Conservation (phyloP, 2,888 invertebrate genomes). For the Scaptodrosophila latifasciaeformis region DNA sequence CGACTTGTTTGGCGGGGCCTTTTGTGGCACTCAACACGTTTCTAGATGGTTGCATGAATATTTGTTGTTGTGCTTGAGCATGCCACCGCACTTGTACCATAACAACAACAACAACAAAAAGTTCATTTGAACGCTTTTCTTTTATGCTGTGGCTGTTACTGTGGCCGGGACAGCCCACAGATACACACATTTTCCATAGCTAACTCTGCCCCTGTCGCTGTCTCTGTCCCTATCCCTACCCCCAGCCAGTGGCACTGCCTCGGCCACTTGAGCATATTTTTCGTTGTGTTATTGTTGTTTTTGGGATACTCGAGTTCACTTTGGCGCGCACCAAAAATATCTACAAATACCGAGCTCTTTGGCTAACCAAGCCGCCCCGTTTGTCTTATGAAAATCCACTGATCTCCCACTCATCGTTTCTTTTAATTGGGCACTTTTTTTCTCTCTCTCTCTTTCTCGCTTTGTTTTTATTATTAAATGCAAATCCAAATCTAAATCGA, state of each 20-base stretch:
- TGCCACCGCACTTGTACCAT: conserved; percentile 45
- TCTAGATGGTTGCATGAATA: conserved; percentile 24
- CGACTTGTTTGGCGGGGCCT: conserved; percentile 42
- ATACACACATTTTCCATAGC: conserved; percentile 28
- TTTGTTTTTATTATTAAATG: conserved; percentile 53
- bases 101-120: conserved; percentile 43
- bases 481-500: conserved; percentile 37
- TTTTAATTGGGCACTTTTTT: conserved; percentile 55
- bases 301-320: conserved; percentile 40
- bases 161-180: neutral
- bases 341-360: neutral
- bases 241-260: too few relatives aligned
- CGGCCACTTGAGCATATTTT: conserved; percentile 51
- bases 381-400: neutral
- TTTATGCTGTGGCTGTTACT: conserved; percentile 33
- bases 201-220: too few relatives aligned
- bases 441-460: neutral
- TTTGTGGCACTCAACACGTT: conserved; percentile 63
- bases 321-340: conserved; percentile 41
- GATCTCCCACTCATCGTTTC: conserved; percentile 38
- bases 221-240: too few relatives aligned
- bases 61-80: conserved; percentile 54
- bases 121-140: conserved; percentile 64
- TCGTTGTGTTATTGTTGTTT: conserved; percentile 18
- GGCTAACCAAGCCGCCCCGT: too few relatives aligned